phyloP scores from a whole-genome alignment of 2,888 invertebrate genomes.

The Chironomus riparius region DNA sequence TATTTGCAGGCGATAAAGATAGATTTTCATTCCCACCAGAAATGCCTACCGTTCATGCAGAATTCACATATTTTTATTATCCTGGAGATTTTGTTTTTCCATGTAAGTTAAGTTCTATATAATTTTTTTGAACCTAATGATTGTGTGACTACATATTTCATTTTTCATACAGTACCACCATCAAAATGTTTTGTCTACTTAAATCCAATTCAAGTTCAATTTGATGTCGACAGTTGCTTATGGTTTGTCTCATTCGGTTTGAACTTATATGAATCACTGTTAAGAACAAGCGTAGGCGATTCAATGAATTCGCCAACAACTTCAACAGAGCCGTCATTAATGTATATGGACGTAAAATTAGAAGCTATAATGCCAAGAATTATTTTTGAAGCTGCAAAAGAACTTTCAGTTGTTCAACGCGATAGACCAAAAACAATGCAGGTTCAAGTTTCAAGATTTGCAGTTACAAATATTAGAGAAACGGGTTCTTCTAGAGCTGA shows the following conservation, averaged over 20 bases:
- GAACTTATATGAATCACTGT: slow-evolving; percentile 70
- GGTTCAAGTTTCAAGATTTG: slow-evolving; percentile 44
- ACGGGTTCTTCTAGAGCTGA: slow-evolving; percentile 59
- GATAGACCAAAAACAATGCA: slow-evolving; percentile 84
- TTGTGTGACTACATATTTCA: not conserved
- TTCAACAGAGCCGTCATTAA: slow-evolving; percentile 37
- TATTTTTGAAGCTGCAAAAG: slow-evolving; percentile 58
- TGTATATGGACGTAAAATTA: slow-evolving; percentile 75
- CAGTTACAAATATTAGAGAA: slow-evolving; percentile 58
- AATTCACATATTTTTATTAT: slow-evolving; percentile 93
- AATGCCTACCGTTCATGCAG: slow-evolving; percentile 86
- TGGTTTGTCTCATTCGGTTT: slow-evolving; percentile 93
- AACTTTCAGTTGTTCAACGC: slow-evolving; percentile 62
- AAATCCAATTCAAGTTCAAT: slow-evolving; percentile 78
- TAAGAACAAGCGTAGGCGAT: slow-evolving; percentile 44
- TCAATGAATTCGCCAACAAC: slow-evolving; percentile 29
- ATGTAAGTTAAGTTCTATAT: slow-evolving; percentile 56
- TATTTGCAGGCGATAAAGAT: slow-evolving; percentile 55
- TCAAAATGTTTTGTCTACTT: slow-evolving; percentile 86
- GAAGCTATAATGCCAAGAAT: slow-evolving; percentile 93
- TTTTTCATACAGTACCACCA: slow-evolving; percentile 69
- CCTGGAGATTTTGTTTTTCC: slow-evolving; percentile 85
- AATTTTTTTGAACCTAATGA: too few relatives aligned
- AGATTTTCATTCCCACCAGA: slow-evolving; percentile 80
- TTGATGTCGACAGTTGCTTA: slow-evolving; percentile 79